Evolutionary conservation across 1,140 invertebrate genomes (phyloP).

Genomic region (Helicoverpa armigera): DNA sequence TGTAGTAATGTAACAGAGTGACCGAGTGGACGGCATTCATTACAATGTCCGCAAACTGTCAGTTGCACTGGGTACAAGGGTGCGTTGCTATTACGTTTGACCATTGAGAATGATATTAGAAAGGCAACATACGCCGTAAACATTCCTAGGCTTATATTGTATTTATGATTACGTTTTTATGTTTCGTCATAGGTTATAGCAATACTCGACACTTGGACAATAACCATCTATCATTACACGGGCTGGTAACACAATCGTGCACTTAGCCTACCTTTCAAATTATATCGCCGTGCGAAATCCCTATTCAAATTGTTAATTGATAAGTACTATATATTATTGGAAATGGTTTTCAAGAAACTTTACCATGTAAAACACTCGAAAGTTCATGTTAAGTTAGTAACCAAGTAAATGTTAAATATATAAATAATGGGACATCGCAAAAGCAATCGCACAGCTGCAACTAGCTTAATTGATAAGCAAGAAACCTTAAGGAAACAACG

Average conservation of each 20-base stretch:
- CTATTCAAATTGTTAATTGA: conserved; percentile 8
- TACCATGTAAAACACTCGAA: background rate
- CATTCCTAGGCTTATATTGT: conserved; percentile 50
- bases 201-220: conserved; percentile 26
- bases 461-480: conserved; percentile 36
- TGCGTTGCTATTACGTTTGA: conserved; percentile 45
- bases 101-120: conserved; percentile 64
- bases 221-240: conserved; percentile 11
- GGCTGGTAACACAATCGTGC: conserved; percentile 9
- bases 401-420: conserved; percentile 29
- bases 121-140: conserved; percentile 62
- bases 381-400: background rate
- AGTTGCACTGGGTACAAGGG: conserved; percentile 44
- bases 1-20: conserved; percentile 7
- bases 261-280: conserved; percentile 40
- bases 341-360: background rate
- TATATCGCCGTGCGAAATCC: conserved; percentile 43
- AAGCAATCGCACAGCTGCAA: conserved; percentile 71
- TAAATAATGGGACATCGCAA: conserved; percentile 67
- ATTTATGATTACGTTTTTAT: conserved; percentile 49
- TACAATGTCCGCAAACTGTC: conserved; percentile 34
- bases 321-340: background rate
- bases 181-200: conserved; percentile 45
- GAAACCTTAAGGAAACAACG: background rate
- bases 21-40: conserved; percentile 33